phyloP scores from a whole-genome alignment of 2,113 vertebrate species.

The Ammospiza nelsoni region DNA sequence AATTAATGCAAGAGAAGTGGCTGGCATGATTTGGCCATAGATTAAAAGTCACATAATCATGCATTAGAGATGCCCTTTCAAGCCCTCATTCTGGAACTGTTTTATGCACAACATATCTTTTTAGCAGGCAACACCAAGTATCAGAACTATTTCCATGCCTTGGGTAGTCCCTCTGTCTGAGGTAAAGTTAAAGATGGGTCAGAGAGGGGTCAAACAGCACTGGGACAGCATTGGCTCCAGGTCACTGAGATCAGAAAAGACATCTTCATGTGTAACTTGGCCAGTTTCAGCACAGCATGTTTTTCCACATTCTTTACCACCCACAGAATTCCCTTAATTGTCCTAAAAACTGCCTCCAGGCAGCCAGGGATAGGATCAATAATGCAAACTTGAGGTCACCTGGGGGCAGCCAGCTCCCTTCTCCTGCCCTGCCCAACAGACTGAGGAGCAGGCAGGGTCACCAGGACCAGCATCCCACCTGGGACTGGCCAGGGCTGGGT shows the following conservation, averaged over 20 bases:
- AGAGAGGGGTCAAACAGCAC: background rate
- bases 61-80: background rate
- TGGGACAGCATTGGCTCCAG: background rate
- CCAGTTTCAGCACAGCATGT: background rate
- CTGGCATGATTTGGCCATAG: background rate
- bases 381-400: background rate
- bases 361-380: background rate
- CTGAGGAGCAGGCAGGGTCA: background rate
- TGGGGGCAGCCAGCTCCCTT: background rate
- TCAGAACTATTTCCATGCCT: background rate
- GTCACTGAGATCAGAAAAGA: background rate
- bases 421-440: background rate
- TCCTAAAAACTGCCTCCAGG: background rate
- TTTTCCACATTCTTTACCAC: slow-evolving; percentile 25
- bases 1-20: background rate
- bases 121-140: background rate
- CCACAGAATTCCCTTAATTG: background rate
- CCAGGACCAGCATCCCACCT: background rate
- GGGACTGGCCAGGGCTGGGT: background rate
- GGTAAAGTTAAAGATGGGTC: background rate
- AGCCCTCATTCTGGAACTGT: background rate
- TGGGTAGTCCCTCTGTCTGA: background rate
- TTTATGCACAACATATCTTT: background rate
- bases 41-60: background rate
- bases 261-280: background rate